phyloP scores from a whole-genome alignment of 2,888 invertebrate genomes.

The Patella depressa region DNA sequence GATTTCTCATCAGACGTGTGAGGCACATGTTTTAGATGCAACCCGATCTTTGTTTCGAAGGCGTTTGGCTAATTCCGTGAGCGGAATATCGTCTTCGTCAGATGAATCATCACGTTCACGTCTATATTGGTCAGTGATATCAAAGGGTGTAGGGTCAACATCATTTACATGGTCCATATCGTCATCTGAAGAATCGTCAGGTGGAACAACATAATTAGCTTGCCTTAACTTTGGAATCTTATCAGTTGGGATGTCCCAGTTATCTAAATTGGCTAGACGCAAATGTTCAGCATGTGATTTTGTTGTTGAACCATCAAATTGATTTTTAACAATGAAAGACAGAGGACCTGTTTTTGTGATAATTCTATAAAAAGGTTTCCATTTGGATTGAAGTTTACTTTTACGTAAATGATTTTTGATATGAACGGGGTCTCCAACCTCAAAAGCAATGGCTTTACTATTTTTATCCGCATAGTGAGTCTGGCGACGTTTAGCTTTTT shows the following conservation, averaged over 20 bases:
- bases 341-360: too few species aligned
- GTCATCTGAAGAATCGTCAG: background rate
- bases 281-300: background rate
- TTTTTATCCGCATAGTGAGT: background rate
- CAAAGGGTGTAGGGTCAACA: background rate
- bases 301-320: background rate
- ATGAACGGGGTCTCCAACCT: slow-evolving; percentile 27
- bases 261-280: background rate
- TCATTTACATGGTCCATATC: background rate
- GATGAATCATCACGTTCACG: background rate
- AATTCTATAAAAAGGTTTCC: too few species aligned
- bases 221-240: slow-evolving; percentile 8
- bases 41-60: background rate
- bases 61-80: slow-evolving; percentile 9
- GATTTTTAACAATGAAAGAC: background rate
- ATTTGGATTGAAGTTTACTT: slow-evolving; percentile 14
- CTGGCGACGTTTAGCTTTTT: too few species aligned
- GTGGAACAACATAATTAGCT: slow-evolving; percentile 26
- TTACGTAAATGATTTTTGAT: background rate
- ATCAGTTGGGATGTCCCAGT: slow-evolving; percentile 25
- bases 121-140: background rate
- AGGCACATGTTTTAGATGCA: background rate
- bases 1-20: background rate
- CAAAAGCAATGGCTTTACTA: background rate
- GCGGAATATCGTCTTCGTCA: slow-evolving; percentile 15